A percentile compares a stretch with the other conserved stretches of the same genome.
Conservation (phyloP, 2,113 vertebrate species). For the Aix galericulata region DNA sequence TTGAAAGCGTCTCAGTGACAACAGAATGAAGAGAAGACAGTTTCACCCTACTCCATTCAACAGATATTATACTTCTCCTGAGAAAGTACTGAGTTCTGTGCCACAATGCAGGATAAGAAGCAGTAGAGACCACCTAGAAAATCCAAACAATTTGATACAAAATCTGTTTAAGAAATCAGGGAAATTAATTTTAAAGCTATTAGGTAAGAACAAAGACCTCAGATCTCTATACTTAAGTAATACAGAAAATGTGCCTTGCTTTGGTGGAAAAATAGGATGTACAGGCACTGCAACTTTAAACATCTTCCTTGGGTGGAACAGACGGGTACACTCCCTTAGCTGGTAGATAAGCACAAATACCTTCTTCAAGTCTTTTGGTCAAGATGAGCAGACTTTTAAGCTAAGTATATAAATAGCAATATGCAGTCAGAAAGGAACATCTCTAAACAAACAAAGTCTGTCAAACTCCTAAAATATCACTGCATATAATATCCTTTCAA, state of each 20-base stretch:
- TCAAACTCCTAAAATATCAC: background rate
- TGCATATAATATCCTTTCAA: background rate
- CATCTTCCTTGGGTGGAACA: background rate
- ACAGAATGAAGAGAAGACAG: background rate
- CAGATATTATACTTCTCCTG: background rate
- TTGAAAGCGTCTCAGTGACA: background rate
- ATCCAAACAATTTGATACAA: background rate
- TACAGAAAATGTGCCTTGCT: background rate
- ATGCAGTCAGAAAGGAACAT: background rate
- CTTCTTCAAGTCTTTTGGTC: background rate
- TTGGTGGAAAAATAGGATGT: background rate
- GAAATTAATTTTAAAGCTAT: background rate
- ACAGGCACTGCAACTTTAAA: background rate
- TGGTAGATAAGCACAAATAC: background rate
- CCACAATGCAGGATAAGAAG: background rate
- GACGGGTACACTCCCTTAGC: background rate
- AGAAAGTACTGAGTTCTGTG: background rate
- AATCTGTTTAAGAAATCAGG: background rate
- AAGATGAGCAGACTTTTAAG: background rate
- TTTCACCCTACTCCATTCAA: background rate
- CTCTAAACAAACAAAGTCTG: background rate
- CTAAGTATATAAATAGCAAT: background rate
- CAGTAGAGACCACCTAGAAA: background rate
- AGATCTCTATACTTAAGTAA: background rate
- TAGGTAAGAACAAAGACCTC: background rate